phyloP scores from a whole-genome alignment of 2,888 invertebrate genomes.

The Aethes cnicana region DNA sequence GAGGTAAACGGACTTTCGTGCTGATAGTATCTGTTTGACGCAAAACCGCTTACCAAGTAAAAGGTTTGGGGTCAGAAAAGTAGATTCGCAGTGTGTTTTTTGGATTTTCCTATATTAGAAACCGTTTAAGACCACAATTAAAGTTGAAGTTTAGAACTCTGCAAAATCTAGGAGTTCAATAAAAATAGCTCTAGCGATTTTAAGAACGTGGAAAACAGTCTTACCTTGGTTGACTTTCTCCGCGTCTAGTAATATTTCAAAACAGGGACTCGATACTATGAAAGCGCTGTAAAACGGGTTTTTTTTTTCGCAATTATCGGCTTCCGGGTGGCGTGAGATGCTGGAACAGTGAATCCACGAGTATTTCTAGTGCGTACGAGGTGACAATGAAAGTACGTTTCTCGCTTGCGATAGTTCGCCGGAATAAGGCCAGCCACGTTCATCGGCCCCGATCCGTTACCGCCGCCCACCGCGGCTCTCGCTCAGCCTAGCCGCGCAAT shows the following conservation, averaged over 20 bases:
- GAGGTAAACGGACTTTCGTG: slow-evolving; percentile 19
- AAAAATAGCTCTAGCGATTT: no score
- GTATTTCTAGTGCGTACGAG: slow-evolving; percentile 53
- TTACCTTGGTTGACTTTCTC: no score
- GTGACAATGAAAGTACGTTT: slow-evolving; percentile 81
- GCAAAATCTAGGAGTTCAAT: no score
- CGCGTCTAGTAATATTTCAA: neutral
- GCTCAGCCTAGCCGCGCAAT: slow-evolving; percentile 36
- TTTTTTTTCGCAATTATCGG: slow-evolving; percentile 21
- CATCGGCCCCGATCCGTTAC: slow-evolving; percentile 78
- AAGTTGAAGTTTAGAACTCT: neutral
- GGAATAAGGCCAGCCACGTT: slow-evolving; percentile 79
- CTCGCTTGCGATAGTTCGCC: slow-evolving; percentile 74
- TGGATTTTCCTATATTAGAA: neutral
- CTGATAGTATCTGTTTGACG: slow-evolving; percentile 14
- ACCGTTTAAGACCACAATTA: neutral
- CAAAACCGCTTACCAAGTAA: slow-evolving; percentile 9
- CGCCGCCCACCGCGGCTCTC: slow-evolving; percentile 44
- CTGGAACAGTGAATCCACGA: slow-evolving; percentile 30
- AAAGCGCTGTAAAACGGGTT: slow-evolving; percentile 13
- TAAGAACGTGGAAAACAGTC: no score
- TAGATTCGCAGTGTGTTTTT: neutral
- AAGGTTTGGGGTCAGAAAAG: slow-evolving; percentile 8
- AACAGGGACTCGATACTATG: slow-evolving; percentile 18
- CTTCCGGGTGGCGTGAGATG: slow-evolving; percentile 30